Base-by-base conservation (phyloP, 2,888 invertebrate species). In the Beris chalybata region DNA sequence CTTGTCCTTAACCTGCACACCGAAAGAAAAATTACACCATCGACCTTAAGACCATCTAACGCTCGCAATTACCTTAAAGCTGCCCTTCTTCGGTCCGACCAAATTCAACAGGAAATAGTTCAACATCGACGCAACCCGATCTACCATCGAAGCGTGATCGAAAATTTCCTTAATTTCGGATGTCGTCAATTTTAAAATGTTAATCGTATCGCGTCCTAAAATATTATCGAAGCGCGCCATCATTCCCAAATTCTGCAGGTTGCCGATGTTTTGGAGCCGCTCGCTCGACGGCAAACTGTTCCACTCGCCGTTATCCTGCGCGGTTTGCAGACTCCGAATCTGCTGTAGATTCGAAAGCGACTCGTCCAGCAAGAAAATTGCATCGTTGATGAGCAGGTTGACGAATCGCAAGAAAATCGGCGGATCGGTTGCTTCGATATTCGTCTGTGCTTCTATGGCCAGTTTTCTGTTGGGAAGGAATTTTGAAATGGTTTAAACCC, bases 381-480 rank as follows among this genome's bases (percentile, higher is more conserved):
- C 96, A 83, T 99, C 98, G 77, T 99, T 99, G 79, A 98, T 96
- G 13, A 99, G 83, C 70, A 99, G 85, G 83, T 99, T 99, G 45
- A 97, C 89, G 77, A 99, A 99, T 56, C 96, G 87, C 54, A 98
- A 83, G 81, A 97, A 98, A 68, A 97, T 79, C 1, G 97, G 97
- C 5, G 96, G 93, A 70, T 90, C 89, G 2, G 92, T 90, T 0
- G 91, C 92, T 76, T 96, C 95, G 86, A 97, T 95, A 75, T 92
- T 92, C 9, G 82, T 79, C 78, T 95, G 92, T 0, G 97, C 96
- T 73, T 90, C 88, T 67, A 81, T 79, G 0, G 95, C 93, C 71
- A 97, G 81, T 31, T 82, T 79, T 70, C 95, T 90, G 76, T 6
- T 81, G 78, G 68, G 58, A 68, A 64, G 68, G 56, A 64, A 61